phyloP scores from a whole-genome alignment of 2,113 vertebrate genomes.

The Rhadina sibilatrix region DNA sequence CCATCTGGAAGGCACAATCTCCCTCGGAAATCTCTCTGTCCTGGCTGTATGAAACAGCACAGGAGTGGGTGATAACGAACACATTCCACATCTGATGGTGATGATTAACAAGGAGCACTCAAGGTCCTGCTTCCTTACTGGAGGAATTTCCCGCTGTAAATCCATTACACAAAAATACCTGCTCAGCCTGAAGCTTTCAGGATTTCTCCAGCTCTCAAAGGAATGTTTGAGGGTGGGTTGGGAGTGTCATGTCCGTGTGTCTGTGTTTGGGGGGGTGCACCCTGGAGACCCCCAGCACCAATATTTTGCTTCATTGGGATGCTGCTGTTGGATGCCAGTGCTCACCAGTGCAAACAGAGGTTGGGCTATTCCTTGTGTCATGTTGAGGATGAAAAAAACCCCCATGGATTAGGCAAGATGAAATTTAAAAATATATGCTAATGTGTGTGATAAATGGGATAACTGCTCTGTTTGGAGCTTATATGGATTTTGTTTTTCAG shows the following conservation, averaged over 20 bases:
- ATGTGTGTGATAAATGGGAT: not conserved
- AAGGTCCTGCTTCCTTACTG: not conserved
- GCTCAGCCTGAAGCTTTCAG: not conserved
- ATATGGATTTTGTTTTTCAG: not conserved
- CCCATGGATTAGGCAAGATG: not conserved
- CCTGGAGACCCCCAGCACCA: not conserved
- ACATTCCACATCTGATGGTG: not conserved
- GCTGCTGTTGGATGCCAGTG: not conserved
- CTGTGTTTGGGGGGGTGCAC: not conserved
- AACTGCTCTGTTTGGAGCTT: not conserved
- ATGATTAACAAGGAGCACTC: not conserved
- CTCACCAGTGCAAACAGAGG: rapidly evolving
- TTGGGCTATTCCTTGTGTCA: not conserved
- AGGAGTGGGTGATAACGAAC: not conserved
- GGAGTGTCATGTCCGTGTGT: not conserved
- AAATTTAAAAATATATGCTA: not conserved
- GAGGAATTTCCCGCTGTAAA: not conserved
- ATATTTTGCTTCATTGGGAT: not conserved
- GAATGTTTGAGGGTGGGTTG: not conserved
- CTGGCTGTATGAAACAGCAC: not conserved
- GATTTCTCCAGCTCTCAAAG: not conserved
- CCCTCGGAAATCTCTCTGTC: not conserved
- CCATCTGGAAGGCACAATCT: conserved; percentile 24
- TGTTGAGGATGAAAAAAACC: not conserved
- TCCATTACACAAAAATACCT: not conserved